These are phyloP conservation scores for Elgonia sp. DNA, from an alignment of 2,888 invertebrate genomes.

Conservation along the genomic window DNA sequence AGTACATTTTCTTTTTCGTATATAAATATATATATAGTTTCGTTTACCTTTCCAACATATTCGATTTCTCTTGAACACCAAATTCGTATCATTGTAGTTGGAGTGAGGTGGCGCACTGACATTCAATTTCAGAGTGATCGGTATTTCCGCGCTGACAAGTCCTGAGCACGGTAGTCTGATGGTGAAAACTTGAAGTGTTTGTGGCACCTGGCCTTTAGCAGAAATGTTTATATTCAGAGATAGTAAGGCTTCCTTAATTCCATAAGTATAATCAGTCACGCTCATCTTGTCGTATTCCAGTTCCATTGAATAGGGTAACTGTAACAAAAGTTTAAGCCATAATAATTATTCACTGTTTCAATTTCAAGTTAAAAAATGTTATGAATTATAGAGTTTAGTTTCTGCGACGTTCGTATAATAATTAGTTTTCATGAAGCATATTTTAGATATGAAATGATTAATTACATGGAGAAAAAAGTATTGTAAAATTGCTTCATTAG, in stretches of 20 bases:
- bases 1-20: not conserved
- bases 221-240: slow-evolving; percentile 95
- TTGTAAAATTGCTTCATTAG: too few relatives aligned
- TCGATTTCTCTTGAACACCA: slow-evolving; percentile 95
- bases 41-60: slow-evolving; percentile 93
- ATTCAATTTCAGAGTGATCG: slow-evolving; percentile 93
- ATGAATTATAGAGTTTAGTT: too few relatives aligned
- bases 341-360: not conserved
- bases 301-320: slow-evolving; percentile 93
- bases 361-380: too few relatives aligned
- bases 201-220: slow-evolving; percentile 93
- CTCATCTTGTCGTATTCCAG: slow-evolving; percentile 92
- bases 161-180: slow-evolving; percentile 95
- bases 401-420: too few relatives aligned
- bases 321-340: slow-evolving; percentile 82
- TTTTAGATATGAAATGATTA: too few relatives aligned
- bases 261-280: slow-evolving; percentile 82
- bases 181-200: slow-evolving; percentile 92
- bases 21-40: not conserved
- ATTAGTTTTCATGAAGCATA: too few relatives aligned
- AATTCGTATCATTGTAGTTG: slow-evolving; percentile 91
- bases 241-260: slow-evolving; percentile 89
- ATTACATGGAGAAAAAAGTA: too few relatives aligned
- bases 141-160: slow-evolving; percentile 93
- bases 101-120: slow-evolving; percentile 91